Conservation (phyloP, 2,113 vertebrate species). For the Esox niger region DNA sequence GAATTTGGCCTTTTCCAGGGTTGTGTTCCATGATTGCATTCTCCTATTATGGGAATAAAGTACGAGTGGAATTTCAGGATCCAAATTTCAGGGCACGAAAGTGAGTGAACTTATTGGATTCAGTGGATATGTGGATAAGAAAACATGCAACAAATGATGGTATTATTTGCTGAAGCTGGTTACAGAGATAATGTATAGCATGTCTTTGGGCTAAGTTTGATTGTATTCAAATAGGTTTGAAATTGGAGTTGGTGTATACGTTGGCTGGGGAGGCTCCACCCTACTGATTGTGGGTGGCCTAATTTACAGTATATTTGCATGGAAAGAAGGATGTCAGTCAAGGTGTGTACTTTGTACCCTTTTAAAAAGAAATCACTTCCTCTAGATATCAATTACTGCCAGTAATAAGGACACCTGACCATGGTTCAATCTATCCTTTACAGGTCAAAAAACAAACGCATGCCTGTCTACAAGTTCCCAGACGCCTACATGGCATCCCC, state of each 20-base stretch:
- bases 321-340: constrained; percentile 60
- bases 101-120: constrained; percentile 70
- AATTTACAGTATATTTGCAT: constrained; percentile 80
- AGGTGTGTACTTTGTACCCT: constrained; percentile 44
- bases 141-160: too few relatives aligned
- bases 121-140: too few relatives aligned
- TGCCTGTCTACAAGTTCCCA: constrained; percentile 13
- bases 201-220: not conserved
- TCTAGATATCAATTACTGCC: not conserved
- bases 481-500: constrained; percentile 33
- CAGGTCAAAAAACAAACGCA: constrained; percentile 42
- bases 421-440: not conserved
- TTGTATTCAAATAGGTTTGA: constrained; percentile 81
- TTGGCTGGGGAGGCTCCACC: constrained; percentile 91
- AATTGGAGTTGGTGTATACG: constrained; percentile 87
- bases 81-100: constrained; percentile 83
- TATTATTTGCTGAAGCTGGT: not conserved
- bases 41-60: constrained; percentile 89
- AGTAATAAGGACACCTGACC: not conserved
- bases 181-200: not conserved
- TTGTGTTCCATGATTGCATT: constrained; percentile 84
- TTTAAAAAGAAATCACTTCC: not conserved
- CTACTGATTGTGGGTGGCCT: constrained; percentile 87
- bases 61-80: constrained; percentile 86
- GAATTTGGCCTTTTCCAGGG: constrained; percentile 69